Base-by-base conservation (phyloP, 2,888 invertebrate species). In the Craniophora ligustri region DNA sequence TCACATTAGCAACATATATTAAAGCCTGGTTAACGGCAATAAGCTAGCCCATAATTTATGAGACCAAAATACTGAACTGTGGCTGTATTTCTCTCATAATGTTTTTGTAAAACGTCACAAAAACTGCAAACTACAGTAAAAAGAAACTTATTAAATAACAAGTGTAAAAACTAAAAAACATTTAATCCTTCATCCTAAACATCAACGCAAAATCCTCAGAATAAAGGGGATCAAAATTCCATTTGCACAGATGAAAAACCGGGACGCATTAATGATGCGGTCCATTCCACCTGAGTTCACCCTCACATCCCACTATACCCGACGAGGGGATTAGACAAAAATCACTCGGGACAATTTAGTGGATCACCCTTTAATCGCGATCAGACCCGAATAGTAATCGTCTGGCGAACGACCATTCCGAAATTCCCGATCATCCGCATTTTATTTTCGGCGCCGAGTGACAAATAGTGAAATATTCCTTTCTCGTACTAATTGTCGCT, bases 331-430 rank as follows among this genome's bases (percentile, higher is more conserved):
- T 40, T 11, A 36, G 11, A 28, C 34, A 51, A 51, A 26, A 45
- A 32, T 36, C 18, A 26, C 42, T 57, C 18, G 7, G 31, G 44
- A 46, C 50, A 63, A 63, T 51, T 65, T 21, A 39, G 36, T 26
- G 5, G 31, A 64, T 64, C 32, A 26, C 23, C 36, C 40, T 51
- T 36, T 57, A 41, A 56, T 46, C 39, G 50, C 34, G 31, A 10
- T 19, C 31, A 5, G 13, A 21, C 7, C 8, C 7, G 30, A 45
- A 31, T 28, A 30, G 45, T 34, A 46, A 64, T 51, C 40, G 42
- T 5, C 28, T 40, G 15, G 44, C 28, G 30, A 32, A 36, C 49
- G 4, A 30, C 10, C n/a, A 40, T 36, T 45, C 32, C 41, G 8
- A 44, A 8, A 13, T 40, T 47, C 7, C 51, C 23, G 41, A 40